Evolutionary conservation across 2,888 invertebrate species (phyloP).

Genomic region (Xanthia icteritia): DNA sequence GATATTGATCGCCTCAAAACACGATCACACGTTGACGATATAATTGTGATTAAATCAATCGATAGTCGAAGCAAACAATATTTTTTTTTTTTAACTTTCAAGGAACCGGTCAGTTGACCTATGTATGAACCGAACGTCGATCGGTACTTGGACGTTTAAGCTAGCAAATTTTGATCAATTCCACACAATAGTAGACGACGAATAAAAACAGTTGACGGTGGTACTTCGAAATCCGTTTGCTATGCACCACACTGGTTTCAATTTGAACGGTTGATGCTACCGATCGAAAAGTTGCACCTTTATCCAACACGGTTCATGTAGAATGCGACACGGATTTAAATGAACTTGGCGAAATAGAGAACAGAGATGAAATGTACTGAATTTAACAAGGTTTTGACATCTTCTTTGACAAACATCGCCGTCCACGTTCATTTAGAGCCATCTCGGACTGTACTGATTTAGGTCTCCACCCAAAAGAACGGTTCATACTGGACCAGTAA

Average conservation of each 20-base stretch:
- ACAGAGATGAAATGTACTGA: neutral
- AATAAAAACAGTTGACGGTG: neutral
- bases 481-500: neutral
- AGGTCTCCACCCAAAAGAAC: conserved; percentile 4
- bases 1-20: neutral
- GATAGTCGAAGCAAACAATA: too few relatives aligned
- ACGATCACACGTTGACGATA: neutral
- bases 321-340: conserved; percentile 29
- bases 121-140: neutral
- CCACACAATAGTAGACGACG: neutral
- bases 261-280: neutral
- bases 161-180: neutral
- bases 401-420: neutral
- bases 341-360: neutral
- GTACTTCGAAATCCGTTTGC: neutral
- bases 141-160: neutral
- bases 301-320: neutral
- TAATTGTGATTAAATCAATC: neutral
- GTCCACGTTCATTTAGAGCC: conserved; percentile 1
- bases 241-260: neutral
- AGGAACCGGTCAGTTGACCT: neutral
- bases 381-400: neutral
- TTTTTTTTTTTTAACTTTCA: neutral
- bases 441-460: conserved; percentile 1
- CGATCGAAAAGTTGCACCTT: conserved; percentile 14